phyloP scores from a whole-genome alignment of 2,797 vertebrate genomes.

The Anguilla anguilla region DNA sequence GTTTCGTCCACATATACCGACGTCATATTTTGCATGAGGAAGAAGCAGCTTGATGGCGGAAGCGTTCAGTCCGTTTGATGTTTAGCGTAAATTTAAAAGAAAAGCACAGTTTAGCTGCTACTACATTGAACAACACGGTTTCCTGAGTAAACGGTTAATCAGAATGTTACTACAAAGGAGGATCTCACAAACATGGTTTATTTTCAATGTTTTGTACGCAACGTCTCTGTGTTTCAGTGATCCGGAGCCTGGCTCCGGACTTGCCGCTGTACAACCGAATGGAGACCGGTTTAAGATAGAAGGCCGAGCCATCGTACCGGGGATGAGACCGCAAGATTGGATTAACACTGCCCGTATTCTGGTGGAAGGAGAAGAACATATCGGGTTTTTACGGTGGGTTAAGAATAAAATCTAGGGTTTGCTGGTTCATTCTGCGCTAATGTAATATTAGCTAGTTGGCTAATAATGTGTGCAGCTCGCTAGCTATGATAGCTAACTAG shows the following conservation, averaged over 20 bases:
- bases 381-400: slow-evolving; percentile 88
- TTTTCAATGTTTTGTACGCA: slow-evolving; percentile 55
- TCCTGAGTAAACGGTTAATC: neutral
- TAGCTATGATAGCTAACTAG: neutral
- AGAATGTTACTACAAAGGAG: slow-evolving; percentile 22
- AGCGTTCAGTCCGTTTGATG: neutral
- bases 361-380: slow-evolving; percentile 89
- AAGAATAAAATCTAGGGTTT: neutral
- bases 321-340: slow-evolving; percentile 91
- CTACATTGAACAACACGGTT: neutral
- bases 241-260: slow-evolving; percentile 68
- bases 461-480: neutral
- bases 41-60: slow-evolving; percentile 50
- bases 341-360: slow-evolving; percentile 83
- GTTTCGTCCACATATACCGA: slow-evolving; percentile 39
- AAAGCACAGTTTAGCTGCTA: neutral
- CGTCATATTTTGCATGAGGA: slow-evolving; percentile 50
- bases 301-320: slow-evolving; percentile 87
- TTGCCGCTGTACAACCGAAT: slow-evolving; percentile 53
- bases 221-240: slow-evolving; percentile 64
- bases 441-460: neutral
- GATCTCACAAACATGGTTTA: slow-evolving; percentile 45
- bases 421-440: neutral
- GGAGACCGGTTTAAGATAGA: slow-evolving; percentile 92
- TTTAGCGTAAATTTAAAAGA: neutral